phyloP scores from a whole-genome alignment of 2,113 vertebrate genomes.

The Rhinichthys klamathensis region DNA sequence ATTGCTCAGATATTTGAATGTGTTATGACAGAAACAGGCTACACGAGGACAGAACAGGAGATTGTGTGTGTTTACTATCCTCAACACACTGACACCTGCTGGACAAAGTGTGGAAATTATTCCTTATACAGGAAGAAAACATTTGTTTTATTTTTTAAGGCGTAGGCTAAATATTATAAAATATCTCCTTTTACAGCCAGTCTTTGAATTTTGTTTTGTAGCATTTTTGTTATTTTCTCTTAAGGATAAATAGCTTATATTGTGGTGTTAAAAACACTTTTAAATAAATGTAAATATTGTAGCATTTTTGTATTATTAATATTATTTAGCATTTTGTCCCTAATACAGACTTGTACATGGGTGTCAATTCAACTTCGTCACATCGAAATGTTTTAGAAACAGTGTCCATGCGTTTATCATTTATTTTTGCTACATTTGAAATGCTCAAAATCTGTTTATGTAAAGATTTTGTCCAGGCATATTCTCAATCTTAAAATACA shows the following conservation, averaged over 20 bases:
- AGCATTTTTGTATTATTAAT: background rate
- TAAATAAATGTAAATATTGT: background rate
- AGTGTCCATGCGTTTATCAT: background rate
- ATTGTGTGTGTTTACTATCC: background rate
- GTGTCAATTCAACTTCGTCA: background rate
- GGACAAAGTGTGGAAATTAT: slow-evolving; percentile 18
- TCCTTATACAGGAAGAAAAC: background rate
- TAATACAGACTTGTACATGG: too few species aligned
- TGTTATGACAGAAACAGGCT: slow-evolving; percentile 29
- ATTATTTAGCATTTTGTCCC: background rate
- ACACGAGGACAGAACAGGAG: slow-evolving; percentile 20
- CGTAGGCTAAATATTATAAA: background rate
- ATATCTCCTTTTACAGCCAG: background rate
- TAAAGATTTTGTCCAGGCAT: background rate
- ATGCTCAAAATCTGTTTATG: background rate
- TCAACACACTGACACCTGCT: slow-evolving; percentile 41
- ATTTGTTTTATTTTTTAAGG: background rate
- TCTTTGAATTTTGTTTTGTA: background rate
- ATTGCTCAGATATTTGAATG: slow-evolving; percentile 17
- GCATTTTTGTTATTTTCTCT: background rate
- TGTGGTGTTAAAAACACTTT: background rate
- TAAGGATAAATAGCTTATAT: background rate
- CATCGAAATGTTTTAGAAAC: background rate
- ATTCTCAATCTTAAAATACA: too few species aligned
- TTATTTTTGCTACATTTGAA: background rate